phyloP scores from a whole-genome alignment of 2,113 vertebrate genomes.

The Grammomys surdaster region DNA sequence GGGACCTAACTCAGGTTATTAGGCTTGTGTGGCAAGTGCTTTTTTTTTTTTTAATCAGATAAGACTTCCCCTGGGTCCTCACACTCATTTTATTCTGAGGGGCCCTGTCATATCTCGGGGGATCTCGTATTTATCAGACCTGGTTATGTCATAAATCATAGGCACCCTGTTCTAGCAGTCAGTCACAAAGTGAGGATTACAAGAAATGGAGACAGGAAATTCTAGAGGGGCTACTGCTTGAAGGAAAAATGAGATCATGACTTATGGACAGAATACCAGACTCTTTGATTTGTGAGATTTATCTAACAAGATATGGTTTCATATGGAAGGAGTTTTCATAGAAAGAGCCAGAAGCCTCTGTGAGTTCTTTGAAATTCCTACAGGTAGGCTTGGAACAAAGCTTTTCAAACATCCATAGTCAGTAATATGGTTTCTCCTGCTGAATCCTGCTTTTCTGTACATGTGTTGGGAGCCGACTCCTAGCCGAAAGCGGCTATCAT shows the following conservation, averaged over 20 bases:
- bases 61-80: background rate
- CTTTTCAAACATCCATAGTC: background rate
- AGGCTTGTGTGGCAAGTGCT: background rate
- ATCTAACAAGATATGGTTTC: background rate
- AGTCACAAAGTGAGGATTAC: background rate
- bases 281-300: background rate
- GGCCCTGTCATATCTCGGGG: background rate
- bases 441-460: background rate
- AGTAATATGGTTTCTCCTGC: background rate
- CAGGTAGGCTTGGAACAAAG: slow-evolving; percentile 14
- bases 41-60: background rate
- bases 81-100: background rate
- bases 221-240: background rate
- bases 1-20: background rate
- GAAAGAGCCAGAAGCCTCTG: background rate
- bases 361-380: slow-evolving; percentile 14
- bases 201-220: background rate
- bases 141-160: background rate
- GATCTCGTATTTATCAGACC: background rate
- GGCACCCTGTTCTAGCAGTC: background rate
- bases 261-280: background rate
- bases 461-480: no score
- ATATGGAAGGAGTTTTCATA: background rate
- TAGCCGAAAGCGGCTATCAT: no score
- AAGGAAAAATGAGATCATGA: background rate